phyloP scores from a whole-genome alignment of 1,140 invertebrate genomes.

The Armadillidium nasatum region DNA sequence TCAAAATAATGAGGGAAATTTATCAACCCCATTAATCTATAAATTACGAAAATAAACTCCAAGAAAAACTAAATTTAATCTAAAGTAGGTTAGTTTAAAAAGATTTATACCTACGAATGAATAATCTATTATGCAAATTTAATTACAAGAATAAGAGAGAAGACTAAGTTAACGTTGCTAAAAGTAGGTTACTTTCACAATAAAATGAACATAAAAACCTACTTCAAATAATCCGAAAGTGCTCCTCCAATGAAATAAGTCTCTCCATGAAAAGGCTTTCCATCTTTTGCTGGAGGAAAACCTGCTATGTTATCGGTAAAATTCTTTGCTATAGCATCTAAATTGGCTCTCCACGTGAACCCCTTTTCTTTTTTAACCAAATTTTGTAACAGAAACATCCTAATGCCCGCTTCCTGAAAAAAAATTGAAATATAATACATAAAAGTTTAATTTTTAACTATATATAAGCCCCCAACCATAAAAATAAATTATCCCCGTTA shows the following conservation, averaged over 20 bases:
- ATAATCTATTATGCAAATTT: too few relatives aligned
- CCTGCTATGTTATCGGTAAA: constrained; percentile 25
- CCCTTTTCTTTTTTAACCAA: background rate
- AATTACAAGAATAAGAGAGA: too few relatives aligned
- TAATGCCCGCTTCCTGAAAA: background rate
- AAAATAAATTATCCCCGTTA: too few relatives aligned
- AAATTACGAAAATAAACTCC: too few relatives aligned
- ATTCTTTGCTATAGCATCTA: constrained; percentile 25
- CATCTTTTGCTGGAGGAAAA: constrained; percentile 20
- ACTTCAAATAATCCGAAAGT: constrained; percentile 32
- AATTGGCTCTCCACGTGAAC: constrained; percentile 24
- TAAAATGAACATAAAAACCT: background rate
- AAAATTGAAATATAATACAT: too few relatives aligned
- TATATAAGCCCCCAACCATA: too few relatives aligned
- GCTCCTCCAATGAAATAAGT: constrained; percentile 26
- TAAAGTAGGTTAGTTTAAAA: too few relatives aligned
- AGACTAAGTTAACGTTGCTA: background rate
- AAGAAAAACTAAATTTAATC: too few relatives aligned
- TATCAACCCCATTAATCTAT: too few relatives aligned
- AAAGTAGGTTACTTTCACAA: background rate
- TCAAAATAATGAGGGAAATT: too few relatives aligned
- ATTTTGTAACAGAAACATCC: background rate
- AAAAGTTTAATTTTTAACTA: too few relatives aligned
- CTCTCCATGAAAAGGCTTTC: background rate
- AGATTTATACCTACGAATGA: too few relatives aligned